These are phyloP conservation scores for Papilio polyxenes DNA, from an alignment of 1,140 invertebrate genomes.

Conservation along the genomic window DNA sequence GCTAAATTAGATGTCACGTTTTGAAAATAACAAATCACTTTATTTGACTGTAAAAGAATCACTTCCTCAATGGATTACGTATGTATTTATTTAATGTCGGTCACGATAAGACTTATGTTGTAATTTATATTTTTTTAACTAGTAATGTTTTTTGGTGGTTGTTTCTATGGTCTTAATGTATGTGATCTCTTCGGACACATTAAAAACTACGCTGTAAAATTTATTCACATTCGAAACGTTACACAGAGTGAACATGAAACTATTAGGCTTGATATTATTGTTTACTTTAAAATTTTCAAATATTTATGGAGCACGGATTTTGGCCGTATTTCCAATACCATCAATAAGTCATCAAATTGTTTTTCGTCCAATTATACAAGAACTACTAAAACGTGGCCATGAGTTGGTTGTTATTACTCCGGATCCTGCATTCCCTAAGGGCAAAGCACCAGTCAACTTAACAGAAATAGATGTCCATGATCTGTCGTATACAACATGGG, in stretches of 20 bases:
- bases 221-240: background rate
- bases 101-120: background rate
- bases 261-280: background rate
- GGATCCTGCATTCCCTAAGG: conserved; percentile 51
- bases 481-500: conserved; percentile 51
- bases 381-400: conserved; percentile 51
- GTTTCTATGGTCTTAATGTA: no score
- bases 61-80: no score
- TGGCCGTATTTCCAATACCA: conserved; percentile 75
- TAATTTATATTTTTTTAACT: background rate
- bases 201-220: background rate
- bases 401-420: conserved; percentile 64
- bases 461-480: conserved; percentile 60
- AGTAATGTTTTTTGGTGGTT: background rate
- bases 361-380: conserved; percentile 63
- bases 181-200: background rate
- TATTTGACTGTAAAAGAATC: no score
- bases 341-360: conserved; percentile 76
- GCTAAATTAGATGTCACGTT: no score
- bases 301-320: conserved; percentile 54
- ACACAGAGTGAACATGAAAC: background rate
- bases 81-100: no score
- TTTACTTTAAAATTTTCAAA: background rate
- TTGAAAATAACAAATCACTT: no score
- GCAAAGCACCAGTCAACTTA: conserved; percentile 48